A percentile compares a stretch with the other conserved stretches of the same genome.
These are phyloP conservation scores for Ridgeia piscesae DNA, from an alignment of 1,140 invertebrate genomes.

Conservation along the genomic window DNA sequence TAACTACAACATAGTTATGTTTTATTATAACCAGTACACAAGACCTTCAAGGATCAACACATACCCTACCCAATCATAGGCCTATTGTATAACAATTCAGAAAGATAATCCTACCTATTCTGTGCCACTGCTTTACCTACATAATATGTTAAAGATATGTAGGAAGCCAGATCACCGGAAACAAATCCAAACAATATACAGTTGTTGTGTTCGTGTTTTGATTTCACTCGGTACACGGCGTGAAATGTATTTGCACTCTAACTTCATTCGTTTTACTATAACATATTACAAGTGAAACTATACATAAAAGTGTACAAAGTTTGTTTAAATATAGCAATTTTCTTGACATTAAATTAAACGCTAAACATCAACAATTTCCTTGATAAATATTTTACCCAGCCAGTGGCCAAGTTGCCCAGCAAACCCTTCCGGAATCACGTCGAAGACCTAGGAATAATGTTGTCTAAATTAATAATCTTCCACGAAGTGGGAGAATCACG, in stretches of 20 bases:
- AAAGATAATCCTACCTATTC: neutral
- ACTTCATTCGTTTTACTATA: neutral
- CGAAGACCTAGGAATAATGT: neutral
- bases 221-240: neutral
- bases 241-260: neutral
- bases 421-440: neutral
- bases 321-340: too few species aligned
- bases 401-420: neutral
- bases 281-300: neutral
- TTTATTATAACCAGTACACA: neutral
- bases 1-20: neutral
- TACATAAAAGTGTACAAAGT: neutral
- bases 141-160: neutral
- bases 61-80: neutral
- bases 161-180: neutral
- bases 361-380: neutral
- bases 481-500: too few species aligned
- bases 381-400: neutral
- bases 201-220: neutral
- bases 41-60: neutral
- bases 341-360: too few species aligned
- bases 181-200: neutral
- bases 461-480: neutral
- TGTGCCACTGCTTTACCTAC: neutral
- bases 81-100: neutral